Conservation (phyloP, 2,113 vertebrate genomes). For the Struthidea cinerea region DNA sequence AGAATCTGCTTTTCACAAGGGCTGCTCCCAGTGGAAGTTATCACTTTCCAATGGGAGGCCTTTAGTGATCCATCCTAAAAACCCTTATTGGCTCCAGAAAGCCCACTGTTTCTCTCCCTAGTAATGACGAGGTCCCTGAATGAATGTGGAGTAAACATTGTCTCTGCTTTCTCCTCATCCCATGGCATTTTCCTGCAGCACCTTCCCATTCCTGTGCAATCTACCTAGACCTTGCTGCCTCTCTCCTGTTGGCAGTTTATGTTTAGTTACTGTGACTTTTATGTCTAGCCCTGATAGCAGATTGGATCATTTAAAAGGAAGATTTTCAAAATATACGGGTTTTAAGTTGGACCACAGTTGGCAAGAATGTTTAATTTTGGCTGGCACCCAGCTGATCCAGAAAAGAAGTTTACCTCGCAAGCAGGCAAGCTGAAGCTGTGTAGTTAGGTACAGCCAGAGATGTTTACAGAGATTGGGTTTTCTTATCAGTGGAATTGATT, state of each 20-base stretch:
- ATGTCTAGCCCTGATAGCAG: background rate
- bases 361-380: background rate
- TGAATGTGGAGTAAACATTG: background rate
- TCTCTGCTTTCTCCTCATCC: background rate
- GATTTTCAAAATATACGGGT: rapidly evolving
- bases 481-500: background rate
- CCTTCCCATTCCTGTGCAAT: background rate
- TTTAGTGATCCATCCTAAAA: background rate
- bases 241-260: background rate
- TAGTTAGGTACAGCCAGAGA: background rate
- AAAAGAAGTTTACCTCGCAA: background rate
- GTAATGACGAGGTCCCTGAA: background rate
- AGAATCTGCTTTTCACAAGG: background rate
- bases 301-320: background rate
- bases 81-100: background rate
- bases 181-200: background rate
- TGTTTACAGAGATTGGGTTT: background rate
- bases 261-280: background rate
- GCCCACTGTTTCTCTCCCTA: background rate
- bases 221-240: rapidly evolving
- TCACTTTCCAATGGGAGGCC: background rate
- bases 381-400: background rate
- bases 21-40: background rate
- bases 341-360: background rate
- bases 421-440: background rate